Evolutionary conservation across 2,888 invertebrate genomes (phyloP), one percentile per base, ranked within the genome.

Genomic region (Trisateles emortualis): DNA sequence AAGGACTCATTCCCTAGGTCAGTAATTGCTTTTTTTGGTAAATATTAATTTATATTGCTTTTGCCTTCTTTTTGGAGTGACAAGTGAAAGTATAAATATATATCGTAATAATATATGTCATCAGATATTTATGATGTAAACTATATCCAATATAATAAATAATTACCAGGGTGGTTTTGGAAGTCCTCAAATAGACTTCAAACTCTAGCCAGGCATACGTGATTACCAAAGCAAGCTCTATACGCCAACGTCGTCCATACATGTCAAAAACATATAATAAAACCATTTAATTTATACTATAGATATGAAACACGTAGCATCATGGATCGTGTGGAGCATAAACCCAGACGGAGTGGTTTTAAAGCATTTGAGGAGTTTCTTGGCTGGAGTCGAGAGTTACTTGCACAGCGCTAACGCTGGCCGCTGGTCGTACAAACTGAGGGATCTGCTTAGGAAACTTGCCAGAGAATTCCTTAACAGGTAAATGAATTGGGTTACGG

Each of bases 321-420:
- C 92, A 1, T 95, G 95, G 95, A 95, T 95, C 39, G 94, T 94
- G 2, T 93, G 92, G 84, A 92, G 92, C 10, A 89, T 97, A 87
- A 95, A 95, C 38, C 95, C 96, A 0, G 94, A 95, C 43, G 95
- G 95, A 13, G 90, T 93, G 43, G 94, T 95, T 0, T 94, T 97
- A 78, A 94, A 94, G 43, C 95, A 97, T 74, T 90, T 99, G 45
- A 95, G 95, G 51, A 96, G 96, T 71, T 95, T 98, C 77, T 94
- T 98, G 77, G 96, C 95, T 65, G 96, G 96, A 0, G 90, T 98
- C 2, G 97, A 97, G 82, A 96, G 97, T 3, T 98, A 97, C 86
- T 95, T 96, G 72, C 97, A 99, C 88, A 97, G 97, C 45, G 98
- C 98, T 0, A 99, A 99, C 84, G 86, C 93, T 30, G 98, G 98